Evolutionary conservation across 2,888 invertebrate species (phyloP), one percentile per base, ranked within the genome.

Genomic region (Tillus elongatus): DNA sequence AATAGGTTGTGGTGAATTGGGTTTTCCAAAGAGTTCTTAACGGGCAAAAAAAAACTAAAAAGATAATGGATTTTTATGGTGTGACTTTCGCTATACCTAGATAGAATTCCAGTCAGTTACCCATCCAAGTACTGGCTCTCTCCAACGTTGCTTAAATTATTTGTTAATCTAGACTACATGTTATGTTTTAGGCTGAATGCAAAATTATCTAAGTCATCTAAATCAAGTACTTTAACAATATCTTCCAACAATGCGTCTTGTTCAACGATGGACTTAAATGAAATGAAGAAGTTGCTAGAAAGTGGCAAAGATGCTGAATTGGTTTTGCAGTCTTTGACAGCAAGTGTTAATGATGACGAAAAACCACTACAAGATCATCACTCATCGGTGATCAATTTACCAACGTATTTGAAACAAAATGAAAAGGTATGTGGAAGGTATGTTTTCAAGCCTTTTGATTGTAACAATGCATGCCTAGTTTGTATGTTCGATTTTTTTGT

Each of bases 351-450:
- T 11, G 67, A 65, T 1, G 68, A 71, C 45, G 68, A 65, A 46
- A 71, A 73, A 1, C 51, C 65, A 15, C 70, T 58, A 40, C 68
- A 69, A 11, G 70, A 68, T 48, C 71, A 74, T 47, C n/a, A n/a
- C n/a, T n/a, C n/a, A n/a, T 87, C 86, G 4, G 75, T 83, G 41
- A 71, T 82, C 28, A 77, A 82, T 58, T 63, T 88, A 39, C 86
- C 86, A 1, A 84, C 85, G 1, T 85, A 80, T 57, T 66, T 85
- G 13, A 72, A 72, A 41, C 74, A 77, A 51, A 75, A 74, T 47
- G 80, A 82, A 58, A 77, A 76, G 69, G 81, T 79, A 66, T 45
- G 50, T 47, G 15, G n/a, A n/a, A n/a, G n/a, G n/a, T n/a, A n/a
- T n/a, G n/a, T n/a, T n/a, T n/a, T n/a, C n/a, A n/a, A n/a, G n/a